Percentiles rank a stretch among this genome's conserved stretches.
These are phyloP conservation scores for Noctua janthe DNA, from an alignment of 2,888 invertebrate species.

Conservation along the genomic window DNA sequence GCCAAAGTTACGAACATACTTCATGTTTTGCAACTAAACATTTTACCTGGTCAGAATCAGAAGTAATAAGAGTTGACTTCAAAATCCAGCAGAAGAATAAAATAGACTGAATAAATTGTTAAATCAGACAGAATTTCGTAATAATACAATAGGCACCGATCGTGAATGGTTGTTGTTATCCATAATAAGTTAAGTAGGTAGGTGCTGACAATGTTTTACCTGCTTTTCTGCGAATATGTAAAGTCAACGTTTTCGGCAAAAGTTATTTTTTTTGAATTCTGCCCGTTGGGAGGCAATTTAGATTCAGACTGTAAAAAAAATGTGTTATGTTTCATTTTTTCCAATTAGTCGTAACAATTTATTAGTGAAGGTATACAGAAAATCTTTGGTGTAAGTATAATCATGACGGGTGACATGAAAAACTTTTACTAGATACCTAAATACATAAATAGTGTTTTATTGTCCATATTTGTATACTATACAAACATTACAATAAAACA, in stretches of 20 bases:
- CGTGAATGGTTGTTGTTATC: not conserved
- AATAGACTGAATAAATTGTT: not conserved
- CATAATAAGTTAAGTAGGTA: not conserved
- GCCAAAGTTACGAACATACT: conserved; percentile 1
- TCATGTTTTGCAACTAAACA: not conserved
- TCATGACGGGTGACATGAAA: conserved; percentile 7
- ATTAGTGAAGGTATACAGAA: conserved; percentile 30
- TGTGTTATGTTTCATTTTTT: not conserved
- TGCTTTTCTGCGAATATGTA: conserved; percentile 74
- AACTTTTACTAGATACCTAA: not conserved
- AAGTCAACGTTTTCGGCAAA: conserved; percentile 73
- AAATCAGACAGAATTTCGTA: not conserved
- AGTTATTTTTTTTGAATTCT: conserved; percentile 66
- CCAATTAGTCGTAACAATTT: not conserved
- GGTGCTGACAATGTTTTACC: conserved; percentile 54
- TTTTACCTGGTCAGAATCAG: not conserved
- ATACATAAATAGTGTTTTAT: not conserved
- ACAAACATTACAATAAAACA: not conserved
- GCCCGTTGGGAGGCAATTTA: conserved; percentile 61
- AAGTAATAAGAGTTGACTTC: not conserved
- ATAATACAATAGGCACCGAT: not conserved
- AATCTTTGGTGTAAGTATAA: not conserved
- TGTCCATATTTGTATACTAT: not conserved
- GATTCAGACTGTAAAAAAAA: conserved; percentile 56
- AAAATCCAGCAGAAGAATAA: not conserved